phyloP scores from a whole-genome alignment of 2,113 vertebrate genomes.

The Addax nasomaculatus region DNA sequence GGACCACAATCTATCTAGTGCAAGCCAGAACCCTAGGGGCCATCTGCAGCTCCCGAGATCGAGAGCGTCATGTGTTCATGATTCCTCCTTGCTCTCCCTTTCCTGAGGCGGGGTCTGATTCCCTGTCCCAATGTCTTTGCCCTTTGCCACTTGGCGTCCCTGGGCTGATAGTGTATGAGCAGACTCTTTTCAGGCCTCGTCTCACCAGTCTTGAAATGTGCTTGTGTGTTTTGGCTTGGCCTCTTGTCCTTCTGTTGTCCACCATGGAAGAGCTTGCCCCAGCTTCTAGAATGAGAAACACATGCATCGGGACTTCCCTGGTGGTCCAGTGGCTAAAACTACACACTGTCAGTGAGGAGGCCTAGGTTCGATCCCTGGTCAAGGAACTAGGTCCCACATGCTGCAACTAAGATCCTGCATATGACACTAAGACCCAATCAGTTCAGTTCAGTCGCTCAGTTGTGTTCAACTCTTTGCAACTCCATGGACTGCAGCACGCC shows the following conservation, averaged over 20 bases:
- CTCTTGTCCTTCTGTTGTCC: neutral
- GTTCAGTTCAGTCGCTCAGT: neutral
- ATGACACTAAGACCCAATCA: neutral
- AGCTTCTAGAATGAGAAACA: neutral
- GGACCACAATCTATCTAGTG: neutral
- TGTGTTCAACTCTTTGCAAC: fast-evolving
- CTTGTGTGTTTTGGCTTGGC: neutral
- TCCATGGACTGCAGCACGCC: neutral
- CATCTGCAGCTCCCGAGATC: neutral
- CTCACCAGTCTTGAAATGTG: neutral
- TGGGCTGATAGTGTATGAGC: neutral
- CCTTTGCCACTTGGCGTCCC: neutral
- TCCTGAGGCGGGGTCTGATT: neutral
- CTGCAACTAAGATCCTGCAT: neutral
- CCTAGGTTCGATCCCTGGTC: neutral
- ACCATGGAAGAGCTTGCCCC: neutral
- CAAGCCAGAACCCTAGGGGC: neutral
- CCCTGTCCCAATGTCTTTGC: neutral
- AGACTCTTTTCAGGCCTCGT: neutral
- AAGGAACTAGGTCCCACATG: neutral
- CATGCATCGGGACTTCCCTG: neutral
- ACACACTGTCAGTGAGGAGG: neutral
- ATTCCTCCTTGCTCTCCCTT: neutral
- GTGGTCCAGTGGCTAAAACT: neutral
- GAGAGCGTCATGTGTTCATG: fast-evolving